These are phyloP conservation scores for Rhabditoides inermis DNA, from an alignment of 2,888 invertebrate species.

Conservation along the genomic window DNA sequence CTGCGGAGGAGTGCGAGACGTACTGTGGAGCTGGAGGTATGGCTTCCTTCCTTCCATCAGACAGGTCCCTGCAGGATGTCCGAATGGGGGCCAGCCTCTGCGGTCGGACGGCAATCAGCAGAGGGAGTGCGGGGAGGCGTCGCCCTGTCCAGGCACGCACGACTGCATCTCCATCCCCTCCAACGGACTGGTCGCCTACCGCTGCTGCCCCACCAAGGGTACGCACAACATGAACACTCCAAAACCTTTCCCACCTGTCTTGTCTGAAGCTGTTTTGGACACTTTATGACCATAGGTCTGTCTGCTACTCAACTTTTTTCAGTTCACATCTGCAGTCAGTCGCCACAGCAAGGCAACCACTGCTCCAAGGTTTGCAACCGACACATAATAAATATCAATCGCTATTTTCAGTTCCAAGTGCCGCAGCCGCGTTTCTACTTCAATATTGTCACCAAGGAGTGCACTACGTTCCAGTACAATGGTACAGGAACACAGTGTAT, in stretches of 20 bases:
- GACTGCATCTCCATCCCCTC: conserved; percentile 37
- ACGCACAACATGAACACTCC: not conserved
- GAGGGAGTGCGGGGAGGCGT: conserved; percentile 23
- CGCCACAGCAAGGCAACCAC: conserved; percentile 45
- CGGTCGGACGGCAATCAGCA: conserved; percentile 7
- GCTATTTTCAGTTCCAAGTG: no score
- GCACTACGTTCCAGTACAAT: conserved; percentile 20
- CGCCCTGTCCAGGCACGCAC: conserved; percentile 34
- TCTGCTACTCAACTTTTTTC: conserved; percentile 3
- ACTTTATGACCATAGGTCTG: not conserved
- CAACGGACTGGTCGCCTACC: conserved; percentile 32
- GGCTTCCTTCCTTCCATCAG: conserved; percentile 2
- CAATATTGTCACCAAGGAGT: conserved; percentile 29
- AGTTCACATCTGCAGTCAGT: conserved; percentile 43
- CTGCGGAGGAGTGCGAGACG: conserved; percentile 38
- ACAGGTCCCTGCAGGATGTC: conserved; percentile 27
- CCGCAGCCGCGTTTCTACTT: conserved; percentile 38
- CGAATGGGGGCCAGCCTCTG: conserved; percentile 45
- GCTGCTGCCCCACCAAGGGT: conserved; percentile 48
- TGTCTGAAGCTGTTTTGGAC: not conserved
- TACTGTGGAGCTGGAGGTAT: conserved; percentile 47
- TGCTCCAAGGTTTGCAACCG: conserved; percentile 42
- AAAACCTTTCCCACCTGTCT: no score
- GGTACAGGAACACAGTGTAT: not conserved
- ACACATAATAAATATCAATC: no score